Evolutionary conservation across 2,888 invertebrate genomes (phyloP).

Genomic region (Gisinianus flammeolus): DNA sequence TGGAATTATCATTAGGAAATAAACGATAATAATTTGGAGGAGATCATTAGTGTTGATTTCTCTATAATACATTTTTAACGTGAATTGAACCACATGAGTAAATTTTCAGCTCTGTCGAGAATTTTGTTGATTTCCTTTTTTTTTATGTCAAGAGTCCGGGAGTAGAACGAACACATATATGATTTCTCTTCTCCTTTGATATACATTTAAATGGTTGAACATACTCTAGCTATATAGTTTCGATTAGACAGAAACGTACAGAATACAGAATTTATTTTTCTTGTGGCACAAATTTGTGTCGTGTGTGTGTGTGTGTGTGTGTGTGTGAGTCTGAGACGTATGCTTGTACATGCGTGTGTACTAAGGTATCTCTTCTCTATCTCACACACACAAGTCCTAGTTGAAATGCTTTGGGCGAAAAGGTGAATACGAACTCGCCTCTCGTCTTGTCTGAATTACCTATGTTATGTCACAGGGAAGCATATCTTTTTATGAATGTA

Average conservation of each 20-base stretch:
- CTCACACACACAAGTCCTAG: conserved; percentile 7
- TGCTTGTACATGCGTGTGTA: not conserved
- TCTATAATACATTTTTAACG: no score
- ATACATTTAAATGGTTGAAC: no score
- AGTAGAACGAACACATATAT: no score
- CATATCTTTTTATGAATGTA: conserved; percentile 19
- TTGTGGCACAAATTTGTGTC: conserved; percentile 28
- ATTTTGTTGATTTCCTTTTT: no score
- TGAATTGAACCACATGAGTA: no score
- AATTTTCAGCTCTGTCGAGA: no score
- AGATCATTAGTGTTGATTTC: no score
- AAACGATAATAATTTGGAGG: no score
- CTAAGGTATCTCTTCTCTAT: not conserved
- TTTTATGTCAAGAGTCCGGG: no score
- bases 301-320: not conserved
- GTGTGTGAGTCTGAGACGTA: not conserved
- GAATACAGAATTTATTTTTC: conserved; percentile 32
- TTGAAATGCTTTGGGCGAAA: conserved; percentile 23
- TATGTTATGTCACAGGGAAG: conserved; percentile 2
- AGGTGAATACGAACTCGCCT: conserved; percentile 27
- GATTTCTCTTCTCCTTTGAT: no score
- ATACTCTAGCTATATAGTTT: no score
- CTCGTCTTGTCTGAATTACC: conserved; percentile 10
- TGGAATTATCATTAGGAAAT: no score
- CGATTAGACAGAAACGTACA: not conserved